Evolutionary conservation across 2,888 invertebrate species (phyloP), one percentile per base, ranked within the genome.

Genomic region (Lysandra bellargus): DNA sequence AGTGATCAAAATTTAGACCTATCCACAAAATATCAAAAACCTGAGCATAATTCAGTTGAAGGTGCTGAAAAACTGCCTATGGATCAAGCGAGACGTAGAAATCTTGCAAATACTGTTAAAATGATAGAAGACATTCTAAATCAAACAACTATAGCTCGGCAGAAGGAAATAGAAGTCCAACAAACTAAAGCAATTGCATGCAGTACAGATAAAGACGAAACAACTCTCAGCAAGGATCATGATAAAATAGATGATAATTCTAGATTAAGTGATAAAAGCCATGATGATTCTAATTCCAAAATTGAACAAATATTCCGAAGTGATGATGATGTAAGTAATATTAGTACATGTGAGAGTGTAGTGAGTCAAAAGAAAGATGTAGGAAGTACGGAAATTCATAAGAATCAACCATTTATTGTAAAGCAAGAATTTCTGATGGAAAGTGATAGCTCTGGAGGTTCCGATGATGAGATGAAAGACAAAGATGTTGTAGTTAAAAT

Each of bases 51-150:
- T 49, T 53, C 76, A 3, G 57, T 17, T 14, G 75, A 75, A 76
- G 17, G 30, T 53, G 23, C 33, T 17, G 76, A 76, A 12, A 76
- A 76, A 76, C 57, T 79, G 73, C 44, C 74, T 23, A 60, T 74
- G 53, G 78, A 80, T 23, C 53, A 81, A 76, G 72, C 78, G 33
- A 86, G 89, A 80, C 84, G 91, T 17, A 87, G 89, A 84, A 92
- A 91, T 79, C 85, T 92, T 49, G 92, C 92, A 81, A 90, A 91
- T 57, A 92, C 92, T 0, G 91, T 92, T 0, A 89, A 88, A 82
- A 82, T 92, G 79, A 92, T 92, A 79, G 92, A 92, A 82, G 88
- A 91, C 78, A 90, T 92, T 74, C 40, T 72, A 40, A 78, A 57
- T 72, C 80, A 80, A 78, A 69, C 75, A 44, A 53, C 60, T 44